Evolutionary conservation across 2,113 vertebrate genomes (phyloP).

Genomic region (Campylorhamphus procurvoides): DNA sequence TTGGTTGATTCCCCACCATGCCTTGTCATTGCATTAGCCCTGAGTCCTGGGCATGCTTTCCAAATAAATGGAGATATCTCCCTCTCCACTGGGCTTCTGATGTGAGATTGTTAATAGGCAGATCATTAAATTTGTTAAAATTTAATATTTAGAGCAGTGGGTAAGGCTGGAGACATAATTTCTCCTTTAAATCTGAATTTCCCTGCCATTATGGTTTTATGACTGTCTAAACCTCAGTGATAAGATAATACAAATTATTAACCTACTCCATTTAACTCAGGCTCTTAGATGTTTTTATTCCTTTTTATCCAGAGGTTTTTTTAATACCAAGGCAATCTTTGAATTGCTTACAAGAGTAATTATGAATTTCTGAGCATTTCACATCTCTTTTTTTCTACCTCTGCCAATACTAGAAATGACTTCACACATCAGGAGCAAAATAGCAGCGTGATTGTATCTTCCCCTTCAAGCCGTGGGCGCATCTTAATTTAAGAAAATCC

Average conservation of each 20-base stretch:
- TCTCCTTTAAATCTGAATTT: not conserved
- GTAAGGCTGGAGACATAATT: not conserved
- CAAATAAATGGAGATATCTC: not conserved
- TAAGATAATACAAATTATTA: conserved; percentile 31
- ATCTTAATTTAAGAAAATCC: not conserved
- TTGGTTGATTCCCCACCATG: not conserved
- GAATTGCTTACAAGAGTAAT: conserved; percentile 30
- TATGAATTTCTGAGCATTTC: conserved; percentile 1
- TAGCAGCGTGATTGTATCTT: not conserved
- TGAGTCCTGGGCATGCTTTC: not conserved
- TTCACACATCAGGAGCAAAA: not conserved
- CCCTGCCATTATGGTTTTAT: not conserved
- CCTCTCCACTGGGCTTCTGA: not conserved
- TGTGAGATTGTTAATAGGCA: not conserved
- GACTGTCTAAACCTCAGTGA: not conserved
- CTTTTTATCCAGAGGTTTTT: conserved; percentile 8
- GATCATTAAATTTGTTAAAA: not conserved
- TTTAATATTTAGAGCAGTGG: not conserved
- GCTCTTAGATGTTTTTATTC: conserved; percentile 42
- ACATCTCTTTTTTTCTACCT: not conserved
- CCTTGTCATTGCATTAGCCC: not conserved
- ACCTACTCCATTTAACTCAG: not conserved
- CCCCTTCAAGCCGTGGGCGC: not conserved
- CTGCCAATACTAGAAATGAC: not conserved
- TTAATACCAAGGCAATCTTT: not conserved